Evolutionary conservation across 2,113 vertebrate species (phyloP).

Genomic region (Alces alces): DNA sequence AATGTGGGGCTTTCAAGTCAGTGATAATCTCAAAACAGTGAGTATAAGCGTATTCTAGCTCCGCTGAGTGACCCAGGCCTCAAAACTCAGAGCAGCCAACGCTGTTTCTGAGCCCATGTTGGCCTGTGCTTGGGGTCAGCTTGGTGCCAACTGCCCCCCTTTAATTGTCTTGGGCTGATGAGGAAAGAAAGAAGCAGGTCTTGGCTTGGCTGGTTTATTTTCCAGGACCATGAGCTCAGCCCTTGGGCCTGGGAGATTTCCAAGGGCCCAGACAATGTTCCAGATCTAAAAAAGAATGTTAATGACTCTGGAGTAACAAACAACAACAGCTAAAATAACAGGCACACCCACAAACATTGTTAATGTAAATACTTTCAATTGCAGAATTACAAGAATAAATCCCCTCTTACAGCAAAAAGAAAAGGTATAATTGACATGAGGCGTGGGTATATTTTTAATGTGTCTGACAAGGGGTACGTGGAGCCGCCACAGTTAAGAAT

Average conservation of each 20-base stretch:
- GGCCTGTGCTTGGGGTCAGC: background rate
- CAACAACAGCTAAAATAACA: background rate
- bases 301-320: background rate
- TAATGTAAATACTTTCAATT: background rate
- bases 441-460: background rate
- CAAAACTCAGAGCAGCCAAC: background rate
- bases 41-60: background rate
- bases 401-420: background rate
- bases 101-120: rapidly evolving
- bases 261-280: background rate
- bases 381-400: background rate
- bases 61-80: background rate
- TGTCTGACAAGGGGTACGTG: background rate
- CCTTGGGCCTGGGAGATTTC: background rate
- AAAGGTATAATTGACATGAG: background rate
- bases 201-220: background rate
- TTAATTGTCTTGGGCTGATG: background rate
- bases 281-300: background rate
- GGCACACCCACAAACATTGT: background rate
- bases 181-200: background rate
- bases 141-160: background rate
- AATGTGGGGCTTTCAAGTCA: background rate
- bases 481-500: background rate
- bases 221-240: background rate
- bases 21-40: background rate